phyloP scores from a whole-genome alignment of 2,797 vertebrate species.

The Spinus olivaceus region DNA sequence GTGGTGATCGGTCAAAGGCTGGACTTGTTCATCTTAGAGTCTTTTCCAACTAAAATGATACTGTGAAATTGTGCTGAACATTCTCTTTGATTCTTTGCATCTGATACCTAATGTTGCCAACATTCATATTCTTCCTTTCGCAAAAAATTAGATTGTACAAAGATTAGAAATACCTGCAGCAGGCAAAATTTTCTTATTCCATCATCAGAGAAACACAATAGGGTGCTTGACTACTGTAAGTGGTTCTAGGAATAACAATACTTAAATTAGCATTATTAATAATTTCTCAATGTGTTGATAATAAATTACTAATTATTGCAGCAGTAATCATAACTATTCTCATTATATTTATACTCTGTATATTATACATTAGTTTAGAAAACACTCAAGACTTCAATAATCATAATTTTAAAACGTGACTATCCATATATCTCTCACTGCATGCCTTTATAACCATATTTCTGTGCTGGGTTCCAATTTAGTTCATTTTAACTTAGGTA shows the following conservation, averaged over 20 bases:
- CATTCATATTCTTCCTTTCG: neutral
- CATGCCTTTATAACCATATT: neutral
- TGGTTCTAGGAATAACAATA: neutral
- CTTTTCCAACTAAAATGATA: neutral
- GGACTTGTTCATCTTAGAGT: neutral
- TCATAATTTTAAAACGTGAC: neutral
- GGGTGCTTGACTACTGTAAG: neutral
- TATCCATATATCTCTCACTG: neutral
- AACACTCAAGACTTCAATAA: neutral
- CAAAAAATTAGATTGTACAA: neutral
- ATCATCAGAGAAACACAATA: neutral
- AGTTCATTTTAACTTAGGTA: neutral
- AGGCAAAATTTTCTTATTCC: neutral
- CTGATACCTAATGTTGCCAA: neutral
- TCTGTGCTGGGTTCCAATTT: neutral
- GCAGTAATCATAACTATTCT: neutral
- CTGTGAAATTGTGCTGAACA: neutral
- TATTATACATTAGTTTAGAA: neutral
- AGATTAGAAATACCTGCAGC: neutral
- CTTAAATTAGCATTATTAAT: neutral
- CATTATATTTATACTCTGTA: neutral
- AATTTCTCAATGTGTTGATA: neutral
- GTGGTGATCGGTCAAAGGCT: neutral
- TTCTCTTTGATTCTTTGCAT: neutral
- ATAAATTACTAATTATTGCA: neutral